Base-by-base conservation (phyloP, 2,113 vertebrate genomes). In the Gnathonemus longibarbis region DNA sequence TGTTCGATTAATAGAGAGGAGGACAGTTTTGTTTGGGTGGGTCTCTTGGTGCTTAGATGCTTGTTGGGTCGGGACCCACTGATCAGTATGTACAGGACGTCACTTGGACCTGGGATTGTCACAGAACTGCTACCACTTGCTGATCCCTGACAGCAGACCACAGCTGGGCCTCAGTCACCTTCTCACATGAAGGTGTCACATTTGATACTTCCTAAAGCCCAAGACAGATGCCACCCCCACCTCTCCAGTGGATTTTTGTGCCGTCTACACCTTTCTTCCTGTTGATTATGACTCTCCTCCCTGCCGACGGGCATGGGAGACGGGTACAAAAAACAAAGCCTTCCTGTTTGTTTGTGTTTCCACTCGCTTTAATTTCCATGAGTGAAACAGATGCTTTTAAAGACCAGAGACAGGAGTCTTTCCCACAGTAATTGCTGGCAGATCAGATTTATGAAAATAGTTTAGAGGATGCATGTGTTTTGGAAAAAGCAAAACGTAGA, bases 161-260 rank as follows among this genome's bases (percentile, higher is more conserved):
- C 94, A 90, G 92, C 87, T 89, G 91, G 92, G 89, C 93, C 90
- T 2, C 53, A 90, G 91, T 95, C 95, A 94, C 94, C 94, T 94
- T 94, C 94, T 95, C 92, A 74, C 94, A 93, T 94, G 93, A 94
- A 93, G 92, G 93, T 94, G 94, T 94, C 80, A 89, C 94, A 96
- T 94, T 90, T 91, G 95, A 96, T 95, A 96, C 94, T 95, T 96
- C 95, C 95, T 95, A 93, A 94, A 91, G 93, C 93, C 89, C 93
- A 90, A 93, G 92, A 94, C 94, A 95, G 94, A 95, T 93, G 94
- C 92, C 93, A 95, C 92, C 42, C 90, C 52, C 84, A 48, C 84
- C 31, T 8, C 84, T 66, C 91, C 70, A 92, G 88, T 3, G 89
- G 94, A 93, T 91, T 92, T 90, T 92, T 89, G 89, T 91, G 66